Conservation (phyloP, 1,140 invertebrate genomes). For the Anastatus disparis region DNA sequence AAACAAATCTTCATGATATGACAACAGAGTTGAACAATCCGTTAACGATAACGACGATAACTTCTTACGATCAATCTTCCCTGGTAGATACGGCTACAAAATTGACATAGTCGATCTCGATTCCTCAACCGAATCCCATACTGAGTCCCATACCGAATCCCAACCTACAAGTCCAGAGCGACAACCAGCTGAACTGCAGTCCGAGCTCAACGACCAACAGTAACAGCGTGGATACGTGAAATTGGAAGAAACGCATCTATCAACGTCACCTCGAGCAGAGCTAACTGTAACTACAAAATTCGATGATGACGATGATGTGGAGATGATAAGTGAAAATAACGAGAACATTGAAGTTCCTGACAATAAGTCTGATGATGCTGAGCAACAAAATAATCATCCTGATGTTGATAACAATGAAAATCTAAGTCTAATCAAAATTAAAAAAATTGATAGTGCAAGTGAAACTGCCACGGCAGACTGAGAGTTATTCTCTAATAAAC, state of each 20-base stretch:
- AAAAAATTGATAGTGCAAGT: neutral
- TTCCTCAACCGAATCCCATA: neutral
- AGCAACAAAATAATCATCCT: slow-evolving; percentile 34
- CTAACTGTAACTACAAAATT: slow-evolving; percentile 44
- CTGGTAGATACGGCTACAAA: slow-evolving; percentile 27
- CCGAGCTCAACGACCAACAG: slow-evolving; percentile 41
- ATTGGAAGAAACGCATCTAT: slow-evolving; percentile 68
- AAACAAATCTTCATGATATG: neutral
- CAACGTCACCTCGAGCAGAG: slow-evolving; percentile 66
- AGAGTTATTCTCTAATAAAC: neutral
- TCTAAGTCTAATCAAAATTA: too few species aligned
- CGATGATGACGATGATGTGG: slow-evolving; percentile 34
- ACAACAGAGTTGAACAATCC: too few species aligned
- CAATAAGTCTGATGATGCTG: slow-evolving; percentile 53
- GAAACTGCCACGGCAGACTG: slow-evolving; percentile 9
- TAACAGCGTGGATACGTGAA: slow-evolving; percentile 61
- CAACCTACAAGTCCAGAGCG: too few species aligned
- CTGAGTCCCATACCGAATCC: slow-evolving; percentile 24
- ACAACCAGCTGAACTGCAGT: slow-evolving; percentile 38
- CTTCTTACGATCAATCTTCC: slow-evolving; percentile 21
- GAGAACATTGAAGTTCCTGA: slow-evolving; percentile 49
- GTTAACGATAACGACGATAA: neutral
- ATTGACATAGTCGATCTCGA: slow-evolving; percentile 14
- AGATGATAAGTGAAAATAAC: slow-evolving; percentile 9
- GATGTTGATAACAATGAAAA: too few species aligned